These are phyloP conservation scores for Dinomys branickii DNA, from an alignment of 2,113 vertebrate genomes.

Conservation along the genomic window DNA sequence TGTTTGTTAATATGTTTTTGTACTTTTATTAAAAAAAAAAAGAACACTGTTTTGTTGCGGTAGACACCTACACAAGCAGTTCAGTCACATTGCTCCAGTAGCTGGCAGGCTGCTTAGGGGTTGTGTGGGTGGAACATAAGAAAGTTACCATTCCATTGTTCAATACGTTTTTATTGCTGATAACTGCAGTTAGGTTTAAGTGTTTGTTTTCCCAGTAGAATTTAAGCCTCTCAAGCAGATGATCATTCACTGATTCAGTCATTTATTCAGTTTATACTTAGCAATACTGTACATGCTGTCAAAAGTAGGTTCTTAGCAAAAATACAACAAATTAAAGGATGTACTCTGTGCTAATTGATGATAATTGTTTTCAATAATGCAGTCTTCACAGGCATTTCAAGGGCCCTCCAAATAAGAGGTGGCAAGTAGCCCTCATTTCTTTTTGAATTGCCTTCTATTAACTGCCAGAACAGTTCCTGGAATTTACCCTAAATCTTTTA, in stretches of 20 bases:
- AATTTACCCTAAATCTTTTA: conserved; percentile 10
- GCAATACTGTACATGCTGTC: neutral
- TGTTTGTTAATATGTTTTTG: too few relatives aligned
- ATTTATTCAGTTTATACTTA: neutral
- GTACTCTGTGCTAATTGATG: conserved; percentile 2
- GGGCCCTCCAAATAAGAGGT: neutral
- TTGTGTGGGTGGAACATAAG: neutral
- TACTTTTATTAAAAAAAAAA: too few relatives aligned
- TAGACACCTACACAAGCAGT: neutral
- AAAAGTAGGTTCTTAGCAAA: neutral
- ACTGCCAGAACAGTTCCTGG: neutral
- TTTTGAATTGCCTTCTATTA: conserved; percentile 22
- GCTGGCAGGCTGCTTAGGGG: neutral
- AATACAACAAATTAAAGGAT: neutral
- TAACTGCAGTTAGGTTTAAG: neutral
- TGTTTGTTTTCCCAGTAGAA: neutral
- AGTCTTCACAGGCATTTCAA: neutral
- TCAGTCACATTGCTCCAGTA: neutral
- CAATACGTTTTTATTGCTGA: neutral
- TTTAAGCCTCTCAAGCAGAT: neutral
- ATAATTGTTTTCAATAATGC: conserved; percentile 31
- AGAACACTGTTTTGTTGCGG: neutral
- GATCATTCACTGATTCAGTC: neutral
- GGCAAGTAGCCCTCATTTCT: neutral
- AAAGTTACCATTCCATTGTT: neutral